A percentile compares a stretch with the other conserved stretches of the same genome.
phyloP scores from a whole-genome alignment of 2,888 invertebrate genomes.

The Trachelus troglodyta region DNA sequence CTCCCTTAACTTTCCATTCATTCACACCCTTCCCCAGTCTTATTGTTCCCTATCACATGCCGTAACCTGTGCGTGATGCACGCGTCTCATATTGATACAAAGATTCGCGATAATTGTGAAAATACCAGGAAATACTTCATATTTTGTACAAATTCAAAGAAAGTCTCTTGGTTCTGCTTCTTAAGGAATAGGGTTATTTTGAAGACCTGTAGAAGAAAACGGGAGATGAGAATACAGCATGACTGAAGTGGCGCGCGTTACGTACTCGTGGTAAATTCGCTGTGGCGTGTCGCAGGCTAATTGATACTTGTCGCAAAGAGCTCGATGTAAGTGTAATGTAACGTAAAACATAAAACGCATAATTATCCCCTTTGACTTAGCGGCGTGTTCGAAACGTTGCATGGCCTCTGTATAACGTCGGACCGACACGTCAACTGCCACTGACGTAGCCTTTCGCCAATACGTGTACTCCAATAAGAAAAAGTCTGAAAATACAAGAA shows the following conservation, averaged over 20 bases:
- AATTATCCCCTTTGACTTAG: constrained; percentile 38
- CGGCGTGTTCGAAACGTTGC: constrained; percentile 4
- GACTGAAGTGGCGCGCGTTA: not conserved
- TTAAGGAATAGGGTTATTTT: not conserved
- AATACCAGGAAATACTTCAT: not conserved
- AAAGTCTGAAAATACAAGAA: not conserved
- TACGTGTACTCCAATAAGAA: not conserved
- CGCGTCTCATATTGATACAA: constrained; percentile 2
- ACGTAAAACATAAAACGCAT: constrained; percentile 43
- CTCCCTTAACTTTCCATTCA: not conserved
- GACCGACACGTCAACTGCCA: constrained; percentile 9
- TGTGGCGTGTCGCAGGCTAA: constrained; percentile 48
- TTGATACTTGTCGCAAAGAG: constrained; percentile 49
- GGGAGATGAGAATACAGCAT: not conserved
- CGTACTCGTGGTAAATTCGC: constrained; percentile 15
- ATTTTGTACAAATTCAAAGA: not conserved
- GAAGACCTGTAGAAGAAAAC: not conserved
- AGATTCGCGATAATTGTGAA: not conserved
- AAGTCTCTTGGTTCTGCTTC: not conserved
- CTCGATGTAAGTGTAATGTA: constrained; percentile 46
- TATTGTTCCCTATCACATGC: not conserved
- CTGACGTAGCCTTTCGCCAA: not conserved
- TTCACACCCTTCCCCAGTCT: not conserved
- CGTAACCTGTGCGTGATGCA: not conserved
- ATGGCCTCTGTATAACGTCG: constrained; percentile 19